phyloP scores from a whole-genome alignment of 2,797 vertebrate species.

The Borostomias antarcticus region DNA sequence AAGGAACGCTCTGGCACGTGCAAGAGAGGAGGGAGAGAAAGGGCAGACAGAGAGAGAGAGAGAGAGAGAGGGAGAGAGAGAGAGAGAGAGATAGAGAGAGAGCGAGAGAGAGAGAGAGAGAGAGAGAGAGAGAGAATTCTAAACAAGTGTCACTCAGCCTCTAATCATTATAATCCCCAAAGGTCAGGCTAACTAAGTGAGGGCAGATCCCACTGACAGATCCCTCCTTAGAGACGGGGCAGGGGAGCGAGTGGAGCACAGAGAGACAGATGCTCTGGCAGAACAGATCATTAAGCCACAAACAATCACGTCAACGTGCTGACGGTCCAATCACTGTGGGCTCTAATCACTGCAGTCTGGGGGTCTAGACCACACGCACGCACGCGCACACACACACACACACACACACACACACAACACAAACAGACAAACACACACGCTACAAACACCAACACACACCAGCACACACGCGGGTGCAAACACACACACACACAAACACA shows the following conservation, averaged over 20 bases:
- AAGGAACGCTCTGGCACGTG: constrained; percentile 44
- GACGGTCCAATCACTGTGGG: constrained; percentile 27
- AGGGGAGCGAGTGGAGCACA: constrained; percentile 56
- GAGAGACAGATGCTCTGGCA: constrained; percentile 51
- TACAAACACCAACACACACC: too few species aligned
- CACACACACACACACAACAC: neutral
- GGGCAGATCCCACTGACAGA: constrained; percentile 58
- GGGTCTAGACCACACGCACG: too few species aligned
- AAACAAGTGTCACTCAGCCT: constrained; percentile 65
- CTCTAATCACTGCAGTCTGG: neutral
- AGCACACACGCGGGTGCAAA: too few species aligned
- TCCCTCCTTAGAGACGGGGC: constrained; percentile 58
- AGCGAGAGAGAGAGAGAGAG: neutral
- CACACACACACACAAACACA: too few species aligned
- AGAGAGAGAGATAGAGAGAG: constrained; percentile 1
- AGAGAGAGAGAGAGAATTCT: neutral
- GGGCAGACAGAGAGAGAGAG: neutral
- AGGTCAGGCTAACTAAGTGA: constrained; percentile 68
- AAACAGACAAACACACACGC: too few species aligned
- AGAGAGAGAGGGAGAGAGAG: neutral
- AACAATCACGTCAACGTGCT: constrained; percentile 55
- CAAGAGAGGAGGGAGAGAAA: neutral
- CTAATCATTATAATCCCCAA: constrained; percentile 66
- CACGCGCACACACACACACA: neutral
- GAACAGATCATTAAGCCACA: constrained; percentile 62